Conservation (phyloP, 2,113 vertebrate genomes). For the Leucoraja erinaceus region DNA sequence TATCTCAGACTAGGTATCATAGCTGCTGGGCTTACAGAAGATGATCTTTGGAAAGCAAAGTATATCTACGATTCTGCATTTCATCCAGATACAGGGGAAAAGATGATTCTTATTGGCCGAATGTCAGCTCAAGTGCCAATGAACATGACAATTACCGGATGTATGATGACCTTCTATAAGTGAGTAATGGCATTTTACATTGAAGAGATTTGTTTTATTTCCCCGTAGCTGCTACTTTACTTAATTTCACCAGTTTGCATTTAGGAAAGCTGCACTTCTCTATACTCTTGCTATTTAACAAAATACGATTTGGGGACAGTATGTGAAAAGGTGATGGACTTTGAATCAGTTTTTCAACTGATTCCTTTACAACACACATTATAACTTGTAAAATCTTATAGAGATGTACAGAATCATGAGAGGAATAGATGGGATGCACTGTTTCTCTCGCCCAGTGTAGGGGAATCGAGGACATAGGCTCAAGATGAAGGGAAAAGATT, state of each 20-base stretch:
- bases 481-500: no score
- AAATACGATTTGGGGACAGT: background rate
- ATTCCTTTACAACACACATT: background rate
- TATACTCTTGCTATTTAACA: background rate
- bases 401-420: no score
- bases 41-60: constrained; percentile 90
- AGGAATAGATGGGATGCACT: no score
- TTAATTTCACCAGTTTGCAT: background rate
- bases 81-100: constrained; percentile 93
- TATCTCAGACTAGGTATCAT: constrained; percentile 71
- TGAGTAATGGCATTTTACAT: constrained; percentile 49
- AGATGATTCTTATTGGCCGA: constrained; percentile 92
- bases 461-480: no score
- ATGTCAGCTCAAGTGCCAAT: constrained; percentile 98
- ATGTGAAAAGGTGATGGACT: background rate
- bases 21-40: constrained; percentile 80
- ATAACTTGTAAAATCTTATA: no score
- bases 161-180: constrained; percentile 99
- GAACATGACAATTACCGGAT: constrained; percentile 99
- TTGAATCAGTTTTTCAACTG: background rate
- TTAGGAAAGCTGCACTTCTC: background rate
- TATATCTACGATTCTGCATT: constrained; percentile 94
- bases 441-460: no score
- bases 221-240: background rate
- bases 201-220: background rate